Evolutionary conservation across 2,888 invertebrate genomes (phyloP).

Genomic region (Drosophila setosimentum): DNA sequence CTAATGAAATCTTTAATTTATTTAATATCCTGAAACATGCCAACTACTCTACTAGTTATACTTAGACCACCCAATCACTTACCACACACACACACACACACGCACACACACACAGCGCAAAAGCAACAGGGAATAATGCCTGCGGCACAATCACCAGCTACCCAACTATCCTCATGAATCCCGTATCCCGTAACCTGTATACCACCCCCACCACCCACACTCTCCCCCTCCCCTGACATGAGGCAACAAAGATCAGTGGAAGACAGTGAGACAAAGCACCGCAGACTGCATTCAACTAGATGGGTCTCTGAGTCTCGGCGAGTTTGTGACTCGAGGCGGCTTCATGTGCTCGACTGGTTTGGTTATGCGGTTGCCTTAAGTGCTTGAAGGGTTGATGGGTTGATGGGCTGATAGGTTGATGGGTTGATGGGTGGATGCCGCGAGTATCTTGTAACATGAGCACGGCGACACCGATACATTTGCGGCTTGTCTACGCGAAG

Average conservation of each 20-base stretch:
- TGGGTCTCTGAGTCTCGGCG: conserved; percentile 14
- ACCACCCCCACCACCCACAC: background rate
- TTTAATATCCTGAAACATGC: background rate
- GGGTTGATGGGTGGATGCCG: conserved; percentile 27
- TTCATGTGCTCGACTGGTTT: conserved; percentile 54
- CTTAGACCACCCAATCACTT: conserved; percentile 43
- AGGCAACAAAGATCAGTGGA: conserved; percentile 30
- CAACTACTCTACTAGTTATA: conserved; percentile 5
- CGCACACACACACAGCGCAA: background rate
- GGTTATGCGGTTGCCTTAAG: conserved; percentile 68
- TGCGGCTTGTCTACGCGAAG: conserved; percentile 38
- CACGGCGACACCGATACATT: conserved; percentile 34
- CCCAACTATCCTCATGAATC: background rate
- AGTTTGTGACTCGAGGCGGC: conserved; percentile 30
- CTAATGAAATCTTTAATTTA: conserved; percentile 4
- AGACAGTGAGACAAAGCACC: conserved; percentile 49
- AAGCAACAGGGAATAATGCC: conserved; percentile 15
- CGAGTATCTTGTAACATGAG: conserved; percentile 19
- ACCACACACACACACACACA: conserved; percentile 2
- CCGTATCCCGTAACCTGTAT: background rate
- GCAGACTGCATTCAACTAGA: conserved; percentile 35
- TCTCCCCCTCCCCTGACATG: background rate
- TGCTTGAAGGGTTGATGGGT: conserved; percentile 39
- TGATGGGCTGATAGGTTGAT: conserved; percentile 16
- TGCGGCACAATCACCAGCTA: conserved; percentile 15